These are phyloP conservation scores for Sparidentex hasta DNA, from an alignment of 2,797 vertebrate genomes.

Conservation along the genomic window DNA sequence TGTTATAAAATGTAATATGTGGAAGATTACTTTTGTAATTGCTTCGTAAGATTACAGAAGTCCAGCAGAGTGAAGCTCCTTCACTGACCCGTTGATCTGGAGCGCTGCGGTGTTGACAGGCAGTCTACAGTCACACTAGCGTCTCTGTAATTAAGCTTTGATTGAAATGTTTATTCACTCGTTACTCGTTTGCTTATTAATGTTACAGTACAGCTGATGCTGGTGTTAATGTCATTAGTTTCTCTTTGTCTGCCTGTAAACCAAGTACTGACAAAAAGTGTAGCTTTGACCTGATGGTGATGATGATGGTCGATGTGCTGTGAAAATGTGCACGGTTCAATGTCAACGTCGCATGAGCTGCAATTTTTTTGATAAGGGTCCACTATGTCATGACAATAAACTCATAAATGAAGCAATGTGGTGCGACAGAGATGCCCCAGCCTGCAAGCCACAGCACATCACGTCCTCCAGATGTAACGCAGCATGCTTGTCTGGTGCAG, in stretches of 20 bases:
- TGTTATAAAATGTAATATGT: conserved; percentile 12
- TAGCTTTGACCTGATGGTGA: neutral
- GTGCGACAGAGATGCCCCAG: no score
- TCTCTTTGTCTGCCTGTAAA: neutral
- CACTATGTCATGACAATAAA: no score
- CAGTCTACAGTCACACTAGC: neutral
- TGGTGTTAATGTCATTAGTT: neutral
- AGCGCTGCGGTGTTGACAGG: neutral
- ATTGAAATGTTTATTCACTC: neutral
- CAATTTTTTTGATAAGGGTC: no score
- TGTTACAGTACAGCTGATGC: neutral
- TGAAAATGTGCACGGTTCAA: no score
- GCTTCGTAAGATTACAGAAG: conserved; percentile 4
- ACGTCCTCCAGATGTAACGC: no score
- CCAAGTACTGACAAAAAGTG: neutral
- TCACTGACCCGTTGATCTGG: conserved; percentile 26
- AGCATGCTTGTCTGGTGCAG: no score
- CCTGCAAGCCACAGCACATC: no score
- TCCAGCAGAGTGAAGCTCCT: conserved; percentile 10
- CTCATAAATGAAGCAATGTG: no score
- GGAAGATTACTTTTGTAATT: conserved; percentile 41
- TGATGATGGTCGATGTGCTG: neutral
- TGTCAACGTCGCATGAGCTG: no score
- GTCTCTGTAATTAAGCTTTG: neutral
- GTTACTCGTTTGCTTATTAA: no score